A percentile compares a stretch with the other conserved stretches of the same genome.
Conservation (phyloP, 2,888 invertebrate genomes). For the Pandemis cinnamomeana region DNA sequence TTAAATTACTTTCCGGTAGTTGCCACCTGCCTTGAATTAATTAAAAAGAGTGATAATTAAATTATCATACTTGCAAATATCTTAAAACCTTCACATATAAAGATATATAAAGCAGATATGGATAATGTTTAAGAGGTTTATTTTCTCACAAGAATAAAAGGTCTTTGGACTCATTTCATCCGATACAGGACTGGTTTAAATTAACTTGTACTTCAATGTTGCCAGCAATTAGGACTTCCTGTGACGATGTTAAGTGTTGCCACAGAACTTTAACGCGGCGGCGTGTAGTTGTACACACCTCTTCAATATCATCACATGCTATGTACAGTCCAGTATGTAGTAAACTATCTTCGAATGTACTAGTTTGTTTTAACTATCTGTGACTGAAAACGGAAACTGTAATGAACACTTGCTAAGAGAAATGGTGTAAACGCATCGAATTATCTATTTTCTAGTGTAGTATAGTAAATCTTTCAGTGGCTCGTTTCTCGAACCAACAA, state of each 20-base stretch:
- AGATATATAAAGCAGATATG: background rate
- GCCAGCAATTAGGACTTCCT: constrained; percentile 72
- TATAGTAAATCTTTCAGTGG: too few species aligned
- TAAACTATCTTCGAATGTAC: background rate
- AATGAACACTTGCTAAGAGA: background rate
- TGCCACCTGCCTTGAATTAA: constrained; percentile 21
- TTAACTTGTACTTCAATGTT: constrained; percentile 38
- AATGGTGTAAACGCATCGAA: background rate
- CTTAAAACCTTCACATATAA: too few species aligned
- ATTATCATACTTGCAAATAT: background rate
- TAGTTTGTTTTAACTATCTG: background rate
- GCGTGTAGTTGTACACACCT: background rate
- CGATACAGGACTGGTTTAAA: constrained; percentile 40
- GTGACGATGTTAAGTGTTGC: constrained; percentile 42
- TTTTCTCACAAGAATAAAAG: constrained; percentile 52
- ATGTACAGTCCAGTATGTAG: background rate
- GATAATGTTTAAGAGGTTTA: constrained; percentile 26
- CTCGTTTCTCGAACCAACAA: too few species aligned
- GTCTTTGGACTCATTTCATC: constrained; percentile 50
- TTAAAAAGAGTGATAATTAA: constrained; percentile 1
- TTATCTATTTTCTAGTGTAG: too few species aligned
- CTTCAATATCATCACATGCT: background rate
- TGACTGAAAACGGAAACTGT: background rate
- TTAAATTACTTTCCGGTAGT: constrained; percentile 28
- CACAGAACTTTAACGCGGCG: background rate